Conservation (phyloP, 30 jellyfish, hydroid and myxozoan genomes). For the Rhopilema esculentum region DNA sequence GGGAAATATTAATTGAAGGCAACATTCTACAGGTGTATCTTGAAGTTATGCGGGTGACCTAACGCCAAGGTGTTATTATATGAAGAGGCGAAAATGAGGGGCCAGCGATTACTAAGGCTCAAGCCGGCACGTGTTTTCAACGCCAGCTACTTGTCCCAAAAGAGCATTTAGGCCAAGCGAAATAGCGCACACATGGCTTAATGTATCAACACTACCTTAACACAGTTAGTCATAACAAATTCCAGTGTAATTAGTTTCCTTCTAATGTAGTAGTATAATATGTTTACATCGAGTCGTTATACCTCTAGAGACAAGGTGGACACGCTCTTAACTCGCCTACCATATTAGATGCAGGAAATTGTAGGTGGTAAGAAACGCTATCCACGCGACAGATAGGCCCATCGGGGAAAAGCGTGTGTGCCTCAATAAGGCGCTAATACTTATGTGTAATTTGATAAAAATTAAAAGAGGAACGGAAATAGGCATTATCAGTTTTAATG, state of each 20-base stretch:
- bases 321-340: not conserved
- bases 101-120: not conserved
- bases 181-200: not conserved
- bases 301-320: not conserved
- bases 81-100: not conserved
- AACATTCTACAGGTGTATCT: not conserved
- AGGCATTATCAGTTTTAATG: not conserved
- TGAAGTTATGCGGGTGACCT: not conserved
- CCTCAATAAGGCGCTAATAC: not conserved
- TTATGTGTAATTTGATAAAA: too few relatives aligned
- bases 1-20: not conserved
- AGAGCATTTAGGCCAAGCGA: not conserved
- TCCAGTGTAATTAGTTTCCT: not conserved
- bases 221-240: not conserved
- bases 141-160: not conserved
- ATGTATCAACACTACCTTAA: not conserved
- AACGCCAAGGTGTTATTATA: not conserved
- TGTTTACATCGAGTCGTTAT: not conserved
- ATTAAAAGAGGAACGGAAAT: not conserved
- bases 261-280: not conserved
- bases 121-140: not conserved
- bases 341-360: not conserved
- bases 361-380: not conserved
- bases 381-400: not conserved
- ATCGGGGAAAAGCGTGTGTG: not conserved